Evolutionary conservation across 2,888 invertebrate genomes (phyloP).

Genomic region (Tachina lurida): DNA sequence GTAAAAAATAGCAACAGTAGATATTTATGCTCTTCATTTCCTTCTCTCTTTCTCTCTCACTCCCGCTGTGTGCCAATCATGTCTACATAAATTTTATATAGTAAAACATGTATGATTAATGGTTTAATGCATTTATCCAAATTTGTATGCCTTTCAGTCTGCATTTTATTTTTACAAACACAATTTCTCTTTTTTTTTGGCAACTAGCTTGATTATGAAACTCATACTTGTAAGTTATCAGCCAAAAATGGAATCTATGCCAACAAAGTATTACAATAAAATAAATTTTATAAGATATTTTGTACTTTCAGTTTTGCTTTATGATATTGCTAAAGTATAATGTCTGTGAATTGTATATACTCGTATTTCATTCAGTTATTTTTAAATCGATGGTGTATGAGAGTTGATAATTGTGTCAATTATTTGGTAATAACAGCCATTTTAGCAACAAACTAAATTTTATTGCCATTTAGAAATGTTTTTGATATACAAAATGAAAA

Average conservation of each 20-base stretch:
- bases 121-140: conserved; percentile 13
- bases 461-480: neutral
- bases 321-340: neutral
- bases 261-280: conserved; percentile 59
- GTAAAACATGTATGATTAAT: neutral
- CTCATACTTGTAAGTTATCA: conserved; percentile 59
- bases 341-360: conserved; percentile 12
- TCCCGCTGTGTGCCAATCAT: too few species aligned
- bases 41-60: too few species aligned
- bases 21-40: neutral
- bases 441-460: conserved; percentile 35
- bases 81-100: too few species aligned
- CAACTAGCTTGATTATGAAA: conserved; percentile 69
- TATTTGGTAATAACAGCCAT: conserved; percentile 54
- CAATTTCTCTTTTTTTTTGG: conserved; percentile 50
- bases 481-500: conserved; percentile 1
- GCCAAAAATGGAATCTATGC: conserved; percentile 55
- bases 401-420: conserved; percentile 58
- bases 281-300: conserved; percentile 34
- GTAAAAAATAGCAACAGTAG: too few species aligned
- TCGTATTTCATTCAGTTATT: conserved; percentile 40
- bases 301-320: neutral
- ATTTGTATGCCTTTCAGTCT: conserved; percentile 52
- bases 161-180: conserved; percentile 8
- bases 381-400: conserved; percentile 53